A percentile compares a stretch with the other conserved stretches of the same genome.
Evolutionary conservation across 2,113 vertebrate species (phyloP).

Genomic region (Trogon surrucura): DNA sequence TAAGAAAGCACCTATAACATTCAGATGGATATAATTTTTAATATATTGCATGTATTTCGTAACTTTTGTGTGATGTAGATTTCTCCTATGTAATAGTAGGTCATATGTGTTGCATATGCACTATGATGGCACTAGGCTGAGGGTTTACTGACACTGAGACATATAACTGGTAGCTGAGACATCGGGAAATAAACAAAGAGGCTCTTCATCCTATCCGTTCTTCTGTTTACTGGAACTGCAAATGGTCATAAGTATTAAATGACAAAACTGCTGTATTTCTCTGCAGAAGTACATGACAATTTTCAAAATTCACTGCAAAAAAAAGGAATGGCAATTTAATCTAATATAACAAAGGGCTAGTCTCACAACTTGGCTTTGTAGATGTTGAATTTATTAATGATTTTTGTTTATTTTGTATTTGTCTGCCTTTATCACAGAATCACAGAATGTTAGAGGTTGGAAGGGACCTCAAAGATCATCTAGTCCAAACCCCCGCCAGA

Average conservation of each 20-base stretch:
- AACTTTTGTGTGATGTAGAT: neutral
- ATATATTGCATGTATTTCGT: neutral
- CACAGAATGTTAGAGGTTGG: too few species aligned
- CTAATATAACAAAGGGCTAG: neutral
- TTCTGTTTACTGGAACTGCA: neutral
- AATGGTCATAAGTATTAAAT: neutral
- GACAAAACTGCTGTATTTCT: neutral
- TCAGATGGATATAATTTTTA: neutral
- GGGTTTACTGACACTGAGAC: neutral
- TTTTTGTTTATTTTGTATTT: neutral
- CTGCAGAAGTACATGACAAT: neutral
- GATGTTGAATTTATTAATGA: neutral
- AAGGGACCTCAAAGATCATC: too few species aligned
- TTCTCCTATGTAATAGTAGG: neutral
- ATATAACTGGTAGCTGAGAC: neutral
- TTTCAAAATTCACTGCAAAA: neutral
- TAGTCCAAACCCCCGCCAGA: too few species aligned
- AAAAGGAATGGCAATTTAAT: neutral
- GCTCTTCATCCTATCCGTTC: neutral
- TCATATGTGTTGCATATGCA: too few species aligned
- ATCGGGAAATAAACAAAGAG: neutral
- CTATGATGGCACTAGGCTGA: neutral
- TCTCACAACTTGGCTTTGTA: neutral
- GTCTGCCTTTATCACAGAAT: neutral
- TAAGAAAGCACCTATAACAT: neutral